These are phyloP conservation scores for Oryzias woworae DNA, from an alignment of 2,113 vertebrate genomes.

Conservation along the genomic window DNA sequence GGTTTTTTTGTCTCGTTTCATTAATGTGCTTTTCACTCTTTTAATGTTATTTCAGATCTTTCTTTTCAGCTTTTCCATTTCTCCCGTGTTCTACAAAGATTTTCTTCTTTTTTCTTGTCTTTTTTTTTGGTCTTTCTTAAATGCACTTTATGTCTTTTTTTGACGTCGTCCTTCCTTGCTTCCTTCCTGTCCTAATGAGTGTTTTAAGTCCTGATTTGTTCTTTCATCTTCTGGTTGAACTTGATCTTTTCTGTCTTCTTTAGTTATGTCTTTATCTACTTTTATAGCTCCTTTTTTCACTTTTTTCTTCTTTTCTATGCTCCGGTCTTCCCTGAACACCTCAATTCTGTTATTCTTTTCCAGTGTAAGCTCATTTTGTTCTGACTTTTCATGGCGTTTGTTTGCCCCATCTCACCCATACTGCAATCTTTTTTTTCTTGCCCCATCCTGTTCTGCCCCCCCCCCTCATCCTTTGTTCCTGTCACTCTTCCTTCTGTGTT, in stretches of 20 bases:
- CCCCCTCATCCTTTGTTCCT: background rate
- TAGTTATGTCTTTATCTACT: too few species aligned
- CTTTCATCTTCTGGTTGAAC: background rate
- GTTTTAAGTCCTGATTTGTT: background rate
- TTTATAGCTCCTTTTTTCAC: too few species aligned
- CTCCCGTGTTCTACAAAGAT: background rate
- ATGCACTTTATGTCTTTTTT: background rate
- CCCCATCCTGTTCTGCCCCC: background rate
- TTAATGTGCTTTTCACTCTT: background rate
- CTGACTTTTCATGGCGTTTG: too few species aligned
- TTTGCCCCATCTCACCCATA: background rate
- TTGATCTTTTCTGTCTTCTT: background rate
- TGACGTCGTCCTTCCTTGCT: background rate
- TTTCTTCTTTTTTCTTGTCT: background rate
- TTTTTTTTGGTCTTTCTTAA: background rate
- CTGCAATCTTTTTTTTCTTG: background rate
- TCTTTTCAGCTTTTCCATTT: background rate
- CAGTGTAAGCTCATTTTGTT: too few species aligned
- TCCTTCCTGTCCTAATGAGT: background rate
- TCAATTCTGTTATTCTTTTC: background rate
- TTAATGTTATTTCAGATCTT: background rate
- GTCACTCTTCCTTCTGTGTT: background rate
- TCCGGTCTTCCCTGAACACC: too few species aligned
- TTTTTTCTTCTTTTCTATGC: too few species aligned
- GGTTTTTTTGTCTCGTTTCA: too few species aligned